These are phyloP conservation scores for Tenthredo mesomela DNA, from an alignment of 2,888 invertebrate species.

Conservation along the genomic window DNA sequence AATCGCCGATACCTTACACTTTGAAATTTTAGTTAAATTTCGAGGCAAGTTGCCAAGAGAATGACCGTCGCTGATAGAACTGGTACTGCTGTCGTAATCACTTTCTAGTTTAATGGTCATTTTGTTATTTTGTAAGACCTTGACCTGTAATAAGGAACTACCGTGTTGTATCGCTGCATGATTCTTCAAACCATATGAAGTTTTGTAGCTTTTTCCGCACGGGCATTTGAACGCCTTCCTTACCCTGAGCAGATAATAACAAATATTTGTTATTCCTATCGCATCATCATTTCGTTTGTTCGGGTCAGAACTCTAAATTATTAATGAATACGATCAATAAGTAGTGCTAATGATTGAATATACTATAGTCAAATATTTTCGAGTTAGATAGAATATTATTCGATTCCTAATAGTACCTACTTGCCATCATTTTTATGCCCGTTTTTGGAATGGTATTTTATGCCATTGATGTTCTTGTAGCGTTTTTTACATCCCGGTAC, in stretches of 20 bases:
- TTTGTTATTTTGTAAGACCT: slow-evolving; percentile 54
- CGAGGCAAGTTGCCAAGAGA: slow-evolving; percentile 54
- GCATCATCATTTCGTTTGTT: neutral
- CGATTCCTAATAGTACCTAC: slow-evolving; percentile 80
- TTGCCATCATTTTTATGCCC: slow-evolving; percentile 92
- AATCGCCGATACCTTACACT: slow-evolving; percentile 67
- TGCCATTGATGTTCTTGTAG: slow-evolving; percentile 93
- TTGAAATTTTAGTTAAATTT: slow-evolving; percentile 58
- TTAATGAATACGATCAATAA: neutral
- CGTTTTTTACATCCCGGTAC: slow-evolving; percentile 93
- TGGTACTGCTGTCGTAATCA: slow-evolving; percentile 43
- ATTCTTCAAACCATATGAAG: slow-evolving; percentile 87
- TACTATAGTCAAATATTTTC: neutral
- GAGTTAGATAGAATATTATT: slow-evolving; percentile 8
- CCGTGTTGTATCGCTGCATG: slow-evolving; percentile 81
- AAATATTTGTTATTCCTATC: slow-evolving; percentile 55
- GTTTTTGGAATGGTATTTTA: slow-evolving; percentile 93
- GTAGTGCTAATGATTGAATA: neutral
- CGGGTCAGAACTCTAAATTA: slow-evolving; percentile 29
- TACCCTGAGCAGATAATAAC: slow-evolving; percentile 80
- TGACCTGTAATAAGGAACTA: slow-evolving; percentile 61
- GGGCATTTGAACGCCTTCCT: slow-evolving; percentile 90
- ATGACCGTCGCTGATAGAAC: slow-evolving; percentile 43
- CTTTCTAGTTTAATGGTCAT: slow-evolving; percentile 47
- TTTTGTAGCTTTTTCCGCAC: slow-evolving; percentile 93